Evolutionary conservation across 2,797 vertebrate species (phyloP), one percentile per base, ranked within the genome.

Genomic region (Synaphobranchus kaupii): DNA sequence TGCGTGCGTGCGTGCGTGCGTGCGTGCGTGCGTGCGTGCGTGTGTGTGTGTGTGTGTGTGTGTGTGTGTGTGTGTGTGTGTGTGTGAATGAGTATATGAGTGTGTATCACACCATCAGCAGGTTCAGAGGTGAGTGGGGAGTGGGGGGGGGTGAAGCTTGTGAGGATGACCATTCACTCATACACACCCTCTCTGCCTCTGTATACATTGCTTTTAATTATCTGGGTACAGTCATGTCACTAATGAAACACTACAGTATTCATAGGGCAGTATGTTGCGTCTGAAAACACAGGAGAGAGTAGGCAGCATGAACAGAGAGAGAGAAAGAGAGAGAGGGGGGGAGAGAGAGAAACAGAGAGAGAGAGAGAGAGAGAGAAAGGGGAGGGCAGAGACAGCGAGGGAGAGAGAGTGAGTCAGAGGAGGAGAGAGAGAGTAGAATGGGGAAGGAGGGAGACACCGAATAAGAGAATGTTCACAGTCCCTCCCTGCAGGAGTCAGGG

Each of bases 401-500:
- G 39, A 50, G 58, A 73, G n/a, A 52, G 17, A 31, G 63, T 2
- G 17, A 73, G 66, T 25, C 44, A 47, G 39, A 71, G 63, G 60
- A 20, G 17, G n/a, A 10, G 58, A 85, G 20, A 44, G n/a, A 47
- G 20, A 48, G 17, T 12, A 20, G 6, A 20, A 25, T 44, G 22
- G 44, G n/a, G 10, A 50, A 47, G 20, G 63, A 76, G 39, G 47
- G 39, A 50, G 78, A 47, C 17, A 39, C 71, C 31, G 71, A 76
- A 76, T 76, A 76, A 81, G 39, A 81, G 78, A 81, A 81, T 47
- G 78, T n/a, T 81, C 78, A 8, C 78, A 54, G 31, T 52, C 76
- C 60, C 47, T 52, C 25, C 20, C 73, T n/a, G 22, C 52, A 47
- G 52, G 17, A n/a, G 31, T 48, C 48, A 50, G 44, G 44, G 48